These are phyloP conservation scores for Oncopodura yosiiana DNA, from an alignment of 1,140 invertebrate species.

Conservation along the genomic window DNA sequence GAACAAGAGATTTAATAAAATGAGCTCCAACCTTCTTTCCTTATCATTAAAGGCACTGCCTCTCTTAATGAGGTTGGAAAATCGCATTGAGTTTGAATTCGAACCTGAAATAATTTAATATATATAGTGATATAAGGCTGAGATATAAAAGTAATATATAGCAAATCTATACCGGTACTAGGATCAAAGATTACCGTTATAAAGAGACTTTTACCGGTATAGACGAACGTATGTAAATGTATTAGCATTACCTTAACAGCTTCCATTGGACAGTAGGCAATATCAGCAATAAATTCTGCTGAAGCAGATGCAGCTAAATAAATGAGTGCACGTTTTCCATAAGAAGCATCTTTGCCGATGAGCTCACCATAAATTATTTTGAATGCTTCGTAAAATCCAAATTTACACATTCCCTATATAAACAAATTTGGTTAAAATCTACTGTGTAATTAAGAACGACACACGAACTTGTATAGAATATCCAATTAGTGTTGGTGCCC, in stretches of 20 bases:
- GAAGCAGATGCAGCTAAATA: slow-evolving; percentile 54
- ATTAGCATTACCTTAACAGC: slow-evolving; percentile 61
- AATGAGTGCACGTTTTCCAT: slow-evolving; percentile 49
- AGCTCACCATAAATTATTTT: slow-evolving; percentile 48
- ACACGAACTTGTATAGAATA: slow-evolving; percentile 55
- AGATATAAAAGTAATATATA: no score
- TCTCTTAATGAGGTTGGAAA: slow-evolving; percentile 49
- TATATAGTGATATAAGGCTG: no score
- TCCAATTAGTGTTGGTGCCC: slow-evolving; percentile 59
- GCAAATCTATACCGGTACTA: neutral
- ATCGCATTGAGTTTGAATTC: slow-evolving; percentile 56
- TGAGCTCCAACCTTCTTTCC: slow-evolving; percentile 38
- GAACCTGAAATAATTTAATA: slow-evolving; percentile 45
- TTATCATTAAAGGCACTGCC: slow-evolving; percentile 46
- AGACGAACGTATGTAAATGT: slow-evolving; percentile 11
- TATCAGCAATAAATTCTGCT: slow-evolving; percentile 58
- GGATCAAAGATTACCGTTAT: no score
- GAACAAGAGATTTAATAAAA: slow-evolving; percentile 58
- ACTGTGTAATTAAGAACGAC: neutral
- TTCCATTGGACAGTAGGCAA: slow-evolving; percentile 54
- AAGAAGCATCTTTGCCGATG: slow-evolving; percentile 51
- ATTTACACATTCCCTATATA: slow-evolving; percentile 62
- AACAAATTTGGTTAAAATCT: slow-evolving; percentile 36
- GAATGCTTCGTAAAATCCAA: slow-evolving; percentile 75
- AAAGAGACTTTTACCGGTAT: no score